Percentiles rank a stretch among this genome's conserved stretches.
phyloP scores from a whole-genome alignment of 2,113 vertebrate genomes.

The Tiliqua scincoides region DNA sequence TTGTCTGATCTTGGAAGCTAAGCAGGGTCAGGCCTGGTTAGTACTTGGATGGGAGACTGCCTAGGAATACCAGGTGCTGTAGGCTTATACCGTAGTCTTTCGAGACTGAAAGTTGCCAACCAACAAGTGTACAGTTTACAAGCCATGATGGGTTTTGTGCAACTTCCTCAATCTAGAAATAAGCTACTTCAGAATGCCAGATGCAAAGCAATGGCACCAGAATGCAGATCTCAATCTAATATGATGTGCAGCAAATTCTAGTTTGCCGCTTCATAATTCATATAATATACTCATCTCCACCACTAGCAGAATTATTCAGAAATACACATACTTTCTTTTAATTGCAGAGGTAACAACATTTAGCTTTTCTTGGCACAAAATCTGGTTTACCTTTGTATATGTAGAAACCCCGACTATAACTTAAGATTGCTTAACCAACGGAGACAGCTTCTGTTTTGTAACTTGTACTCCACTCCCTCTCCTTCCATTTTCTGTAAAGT shows the following conservation, averaged over 20 bases:
- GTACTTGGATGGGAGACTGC: too few species aligned
- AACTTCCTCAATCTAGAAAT: too few species aligned
- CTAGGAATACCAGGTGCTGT: too few species aligned
- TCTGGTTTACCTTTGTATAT: background rate
- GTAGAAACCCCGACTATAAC: background rate
- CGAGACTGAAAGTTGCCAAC: too few species aligned
- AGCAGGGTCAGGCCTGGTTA: too few species aligned
- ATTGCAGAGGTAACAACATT: background rate
- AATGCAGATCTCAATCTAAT: too few species aligned
- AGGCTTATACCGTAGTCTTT: too few species aligned
- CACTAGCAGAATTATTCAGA: background rate
- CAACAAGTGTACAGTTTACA: too few species aligned
- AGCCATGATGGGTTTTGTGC: too few species aligned
- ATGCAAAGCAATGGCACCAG: too few species aligned
- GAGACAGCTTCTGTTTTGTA: background rate
- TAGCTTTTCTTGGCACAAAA: background rate
- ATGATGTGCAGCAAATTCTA: background rate
- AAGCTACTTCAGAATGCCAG: too few species aligned
- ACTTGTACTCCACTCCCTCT: slow-evolving; percentile 19
- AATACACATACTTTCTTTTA: background rate
- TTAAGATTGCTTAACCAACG: slow-evolving; percentile 18
- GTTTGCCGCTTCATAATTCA: background rate
- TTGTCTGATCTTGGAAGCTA: too few species aligned
- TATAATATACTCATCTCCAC: background rate
- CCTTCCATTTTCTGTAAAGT: slow-evolving; percentile 42